Conservation (phyloP, 2,888 invertebrate genomes). For the Pollenia labialis region DNA sequence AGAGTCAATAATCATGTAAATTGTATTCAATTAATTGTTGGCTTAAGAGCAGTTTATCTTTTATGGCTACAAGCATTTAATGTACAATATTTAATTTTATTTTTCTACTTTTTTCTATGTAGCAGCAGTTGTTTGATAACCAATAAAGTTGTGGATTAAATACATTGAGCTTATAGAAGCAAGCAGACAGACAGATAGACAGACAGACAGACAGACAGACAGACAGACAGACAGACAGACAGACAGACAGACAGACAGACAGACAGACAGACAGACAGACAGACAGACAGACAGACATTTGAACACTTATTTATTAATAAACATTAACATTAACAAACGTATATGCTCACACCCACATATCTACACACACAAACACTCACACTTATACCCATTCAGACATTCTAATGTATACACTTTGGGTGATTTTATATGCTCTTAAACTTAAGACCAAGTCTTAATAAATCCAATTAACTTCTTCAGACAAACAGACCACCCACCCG, state of each 20-base stretch:
- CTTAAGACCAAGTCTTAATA: constrained; percentile 37
- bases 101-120: neutral
- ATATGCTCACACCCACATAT: neutral
- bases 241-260: neutral
- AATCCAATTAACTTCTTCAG: constrained; percentile 62
- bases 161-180: neutral
- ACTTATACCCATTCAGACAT: neutral
- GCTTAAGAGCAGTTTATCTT: constrained; percentile 60
- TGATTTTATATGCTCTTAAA: neutral
- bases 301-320: neutral
- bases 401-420: neutral
- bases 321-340: neutral
- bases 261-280: too few relatives aligned
- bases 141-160: constrained; percentile 25
- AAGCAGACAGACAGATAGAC: too few relatives aligned
- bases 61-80: constrained; percentile 47
- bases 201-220: neutral
- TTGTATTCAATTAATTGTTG: constrained; percentile 61
- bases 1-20: constrained; percentile 49
- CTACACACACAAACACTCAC: neutral
- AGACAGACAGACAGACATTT: neutral
- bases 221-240: neutral
- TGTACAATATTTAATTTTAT: neutral
- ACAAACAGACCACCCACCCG: constrained; percentile 44
- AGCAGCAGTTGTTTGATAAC: constrained; percentile 30